A percentile compares a stretch with the other conserved stretches of the same genome.
These are phyloP conservation scores for Xestia rhomboidea DNA, from an alignment of 2,888 invertebrate species.

Conservation along the genomic window DNA sequence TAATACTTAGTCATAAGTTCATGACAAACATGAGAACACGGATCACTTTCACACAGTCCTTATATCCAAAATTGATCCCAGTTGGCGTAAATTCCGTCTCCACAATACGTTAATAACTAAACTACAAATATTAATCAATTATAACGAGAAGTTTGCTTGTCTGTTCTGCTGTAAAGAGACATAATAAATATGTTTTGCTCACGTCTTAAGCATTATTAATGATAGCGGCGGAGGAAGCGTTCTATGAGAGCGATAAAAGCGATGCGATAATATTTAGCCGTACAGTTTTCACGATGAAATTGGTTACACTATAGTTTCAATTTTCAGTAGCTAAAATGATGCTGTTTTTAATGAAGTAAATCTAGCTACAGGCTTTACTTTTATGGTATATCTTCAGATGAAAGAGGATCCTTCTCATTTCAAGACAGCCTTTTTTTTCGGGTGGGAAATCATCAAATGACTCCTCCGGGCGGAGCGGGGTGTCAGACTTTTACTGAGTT, in stretches of 20 bases:
- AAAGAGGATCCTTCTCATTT: neutral
- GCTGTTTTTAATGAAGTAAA: too few species aligned
- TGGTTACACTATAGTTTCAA: neutral
- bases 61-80: conserved; percentile 30
- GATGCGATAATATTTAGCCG: neutral
- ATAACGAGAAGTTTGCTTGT: conserved; percentile 27
- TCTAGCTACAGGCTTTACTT: neutral
- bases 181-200: conserved; percentile 56
- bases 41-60: neutral
- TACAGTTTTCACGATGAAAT: neutral
- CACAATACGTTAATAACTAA: conserved; percentile 11
- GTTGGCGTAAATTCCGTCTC: conserved; percentile 16
- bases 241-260: neutral
- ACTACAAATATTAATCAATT: conserved; percentile 60
- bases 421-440: too few species aligned
- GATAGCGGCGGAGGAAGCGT: conserved; percentile 7
- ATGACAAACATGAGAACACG: neutral
- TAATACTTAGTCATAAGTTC: neutral
- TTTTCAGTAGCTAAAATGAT: too few species aligned
- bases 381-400: neutral
- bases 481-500: too few species aligned
- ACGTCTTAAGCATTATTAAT: conserved; percentile 63
- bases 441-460: too few species aligned
- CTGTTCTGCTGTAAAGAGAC: conserved; percentile 35
- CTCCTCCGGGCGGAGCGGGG: too few species aligned